Base-by-base conservation (phyloP, 2,797 vertebrate species). In the Cossypha caffra region DNA sequence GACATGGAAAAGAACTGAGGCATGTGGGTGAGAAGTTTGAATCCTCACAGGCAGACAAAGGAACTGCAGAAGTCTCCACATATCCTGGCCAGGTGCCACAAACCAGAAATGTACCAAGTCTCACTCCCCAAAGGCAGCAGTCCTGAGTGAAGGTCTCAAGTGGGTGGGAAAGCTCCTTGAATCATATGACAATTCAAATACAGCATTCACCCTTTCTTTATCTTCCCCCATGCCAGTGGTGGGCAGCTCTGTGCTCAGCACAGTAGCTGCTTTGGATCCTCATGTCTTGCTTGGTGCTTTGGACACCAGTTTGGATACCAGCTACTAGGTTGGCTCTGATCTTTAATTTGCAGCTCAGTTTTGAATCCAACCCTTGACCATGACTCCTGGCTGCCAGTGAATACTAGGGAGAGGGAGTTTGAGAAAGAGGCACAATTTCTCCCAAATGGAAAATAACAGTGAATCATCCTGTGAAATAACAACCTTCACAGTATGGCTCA, bases 21-120 rank as follows among this genome's bases (percentile, higher is more conserved):
- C 59, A 72, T 9, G 52, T 80, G 73, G 68, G 72, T 82, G 66
- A 88, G 83, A 79, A 94, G 64, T 54, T 29, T 61, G 50, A 83
- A 58, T 38, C 35, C 47, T 91, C 76, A 28, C 42, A 78, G 16
- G 29, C 61, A 67, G 64, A 42, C 64, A 90, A 54, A 75, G 51
- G 50, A 86, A 58, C 38, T 21, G 61, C 84, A 75, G 20, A 45
- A 28, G 16, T 19, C 47, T 67, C 42, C 51, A 23, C 3, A 55
- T 7, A 63, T 25, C 51, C 66, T 21, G 31, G 33, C 31, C 35
- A 42, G 21, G 29, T 35, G 48, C 31, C 72, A 84, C 58, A 61
- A 75, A 50, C 7, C 18, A 76, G 40, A 66, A 92, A 61, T 1
- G 28, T 10, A n/a, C 54, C 59, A 43, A 45, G 48, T n/a, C 7